A percentile compares a stretch with the other conserved stretches of the same genome.
These are phyloP conservation scores for Mamestra configurata DNA, from an alignment of 1,140 invertebrate species.

Conservation along the genomic window DNA sequence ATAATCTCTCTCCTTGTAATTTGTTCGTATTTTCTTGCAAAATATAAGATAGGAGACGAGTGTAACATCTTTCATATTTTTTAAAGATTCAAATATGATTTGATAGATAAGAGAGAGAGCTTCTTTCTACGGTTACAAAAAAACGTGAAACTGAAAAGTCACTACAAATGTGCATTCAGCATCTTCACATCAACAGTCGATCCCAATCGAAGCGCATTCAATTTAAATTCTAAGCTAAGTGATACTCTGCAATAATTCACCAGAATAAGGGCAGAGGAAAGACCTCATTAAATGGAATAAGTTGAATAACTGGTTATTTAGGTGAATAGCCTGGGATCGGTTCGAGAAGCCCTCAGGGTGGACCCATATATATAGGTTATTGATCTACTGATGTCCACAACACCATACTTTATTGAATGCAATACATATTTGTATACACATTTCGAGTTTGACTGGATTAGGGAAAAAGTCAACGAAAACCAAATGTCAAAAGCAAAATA, in stretches of 20 bases:
- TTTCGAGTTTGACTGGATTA: too few species aligned
- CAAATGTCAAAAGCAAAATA: too few species aligned
- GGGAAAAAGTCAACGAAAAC: too few species aligned
- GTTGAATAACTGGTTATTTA: constrained; percentile 30
- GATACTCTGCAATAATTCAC: not conserved
- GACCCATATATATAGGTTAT: not conserved
- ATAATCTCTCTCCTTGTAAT: too few species aligned
- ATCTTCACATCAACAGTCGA: not conserved
- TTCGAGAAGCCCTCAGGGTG: not conserved
- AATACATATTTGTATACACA: not conserved
- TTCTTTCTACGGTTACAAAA: too few species aligned
- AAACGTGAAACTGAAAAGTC: too few species aligned
- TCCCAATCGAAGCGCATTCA: not conserved
- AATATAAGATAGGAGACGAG: too few species aligned
- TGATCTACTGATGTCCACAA: not conserved
- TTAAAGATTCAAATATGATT: too few species aligned
- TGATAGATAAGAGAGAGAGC: too few species aligned
- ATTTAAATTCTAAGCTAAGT: not conserved
- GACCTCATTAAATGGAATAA: constrained; percentile 25
- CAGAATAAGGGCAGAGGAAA: not conserved
- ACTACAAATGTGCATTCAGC: not conserved
- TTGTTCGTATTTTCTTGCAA: too few species aligned
- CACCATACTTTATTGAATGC: not conserved
- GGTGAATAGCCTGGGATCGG: constrained; percentile 6
- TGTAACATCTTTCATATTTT: too few species aligned